Percentiles rank a stretch among this genome's conserved stretches.
Conservation (phyloP, 2,888 invertebrate genomes). For the Nasonia oneida region DNA sequence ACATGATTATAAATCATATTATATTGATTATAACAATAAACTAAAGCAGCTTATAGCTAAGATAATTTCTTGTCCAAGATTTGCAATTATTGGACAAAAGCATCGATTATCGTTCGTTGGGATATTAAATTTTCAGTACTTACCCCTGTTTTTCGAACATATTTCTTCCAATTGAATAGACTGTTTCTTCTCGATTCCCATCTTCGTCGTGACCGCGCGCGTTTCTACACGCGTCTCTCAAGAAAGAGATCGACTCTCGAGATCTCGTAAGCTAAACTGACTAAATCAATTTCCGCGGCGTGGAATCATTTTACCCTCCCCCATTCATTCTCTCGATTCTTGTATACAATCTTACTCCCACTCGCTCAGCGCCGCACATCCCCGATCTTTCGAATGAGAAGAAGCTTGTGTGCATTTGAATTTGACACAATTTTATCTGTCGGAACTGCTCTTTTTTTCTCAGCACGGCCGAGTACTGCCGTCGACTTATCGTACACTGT, state of each 20-base stretch:
- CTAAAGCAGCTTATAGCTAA: too few species aligned
- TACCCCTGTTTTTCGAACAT: constrained; percentile 17
- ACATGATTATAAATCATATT: too few species aligned
- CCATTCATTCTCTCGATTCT: constrained; percentile 9
- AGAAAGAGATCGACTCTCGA: constrained; percentile 34
- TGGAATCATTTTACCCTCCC: constrained; percentile 46
- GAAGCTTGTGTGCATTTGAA: not conserved
- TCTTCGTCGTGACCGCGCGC: constrained; percentile 16
- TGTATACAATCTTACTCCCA: not conserved
- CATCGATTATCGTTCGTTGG: too few species aligned
- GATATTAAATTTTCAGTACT: not conserved
- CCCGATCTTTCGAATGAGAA: constrained; percentile 9
- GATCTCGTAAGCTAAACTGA: constrained; percentile 51
- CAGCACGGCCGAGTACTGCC: not conserved
- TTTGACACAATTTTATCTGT: constrained; percentile 44
- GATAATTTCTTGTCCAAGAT: too few species aligned
- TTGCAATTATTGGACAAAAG: too few species aligned
- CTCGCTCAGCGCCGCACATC: not conserved
- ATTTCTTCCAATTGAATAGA: constrained; percentile 34
- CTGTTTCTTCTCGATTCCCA: constrained; percentile 40
- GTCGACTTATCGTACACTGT: not conserved
- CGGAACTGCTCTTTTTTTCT: not conserved
- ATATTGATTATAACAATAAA: too few species aligned
- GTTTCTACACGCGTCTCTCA: not conserved
- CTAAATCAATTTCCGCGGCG: constrained; percentile 55